A percentile compares a stretch with the other conserved stretches of the same genome.
Conservation (phyloP, 2,113 vertebrate genomes). For the Phyllostomus discolor region DNA sequence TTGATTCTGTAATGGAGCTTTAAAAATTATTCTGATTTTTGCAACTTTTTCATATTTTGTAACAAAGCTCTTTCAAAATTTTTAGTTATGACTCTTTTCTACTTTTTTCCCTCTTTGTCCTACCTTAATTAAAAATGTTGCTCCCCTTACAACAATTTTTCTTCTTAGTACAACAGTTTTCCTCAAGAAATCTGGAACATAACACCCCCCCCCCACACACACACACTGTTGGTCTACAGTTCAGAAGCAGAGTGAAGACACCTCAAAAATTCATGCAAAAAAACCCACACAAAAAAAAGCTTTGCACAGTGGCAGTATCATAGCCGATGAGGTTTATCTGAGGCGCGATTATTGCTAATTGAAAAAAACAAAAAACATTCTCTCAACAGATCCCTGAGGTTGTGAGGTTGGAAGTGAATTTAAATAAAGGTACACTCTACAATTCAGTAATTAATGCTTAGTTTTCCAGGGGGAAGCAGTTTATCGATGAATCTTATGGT, state of each 20-base stretch:
- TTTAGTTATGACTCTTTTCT: neutral
- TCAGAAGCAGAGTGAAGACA: neutral
- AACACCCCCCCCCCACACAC: neutral
- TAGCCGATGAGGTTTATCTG: too few species aligned
- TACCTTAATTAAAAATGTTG: neutral
- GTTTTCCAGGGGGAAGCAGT: neutral
- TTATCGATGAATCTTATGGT: neutral
- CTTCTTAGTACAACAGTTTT: neutral
- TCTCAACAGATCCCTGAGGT: neutral
- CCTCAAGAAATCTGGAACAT: neutral
- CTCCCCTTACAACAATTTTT: neutral
- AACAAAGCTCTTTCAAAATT: neutral
- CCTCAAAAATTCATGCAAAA: neutral
- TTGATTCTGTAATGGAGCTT: neutral
- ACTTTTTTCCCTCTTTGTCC: neutral
- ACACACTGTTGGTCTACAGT: neutral
- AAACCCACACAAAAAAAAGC: too few species aligned
- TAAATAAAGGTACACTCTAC: neutral
- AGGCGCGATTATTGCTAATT: too few species aligned
- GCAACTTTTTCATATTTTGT: neutral
- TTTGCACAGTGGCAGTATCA: too few species aligned
- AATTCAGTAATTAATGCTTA: neutral
- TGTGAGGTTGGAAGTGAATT: neutral
- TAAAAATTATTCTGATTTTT: neutral
- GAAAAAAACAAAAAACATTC: neutral